phyloP scores from a whole-genome alignment of 1,140 invertebrate species.

The Zaprionus vittiger region DNA sequence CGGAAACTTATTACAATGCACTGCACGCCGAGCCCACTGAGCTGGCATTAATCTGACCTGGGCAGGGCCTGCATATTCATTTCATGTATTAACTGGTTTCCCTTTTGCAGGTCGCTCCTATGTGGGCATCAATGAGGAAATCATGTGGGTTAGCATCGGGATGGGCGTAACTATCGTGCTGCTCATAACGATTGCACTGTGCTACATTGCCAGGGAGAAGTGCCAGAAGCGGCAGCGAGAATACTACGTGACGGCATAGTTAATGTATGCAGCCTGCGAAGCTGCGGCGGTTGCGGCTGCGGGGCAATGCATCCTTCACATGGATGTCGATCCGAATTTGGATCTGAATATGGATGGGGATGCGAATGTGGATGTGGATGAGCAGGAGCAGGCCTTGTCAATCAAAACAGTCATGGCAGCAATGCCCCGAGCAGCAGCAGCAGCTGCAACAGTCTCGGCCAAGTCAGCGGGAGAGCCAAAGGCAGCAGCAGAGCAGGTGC shows the following conservation, averaged over 20 bases:
- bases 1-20: background rate
- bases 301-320: conserved; percentile 44
- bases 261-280: conserved; percentile 68
- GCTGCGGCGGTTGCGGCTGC: conserved; percentile 5
- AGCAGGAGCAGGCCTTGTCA: conserved; percentile 19
- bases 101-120: conserved; percentile 88
- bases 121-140: conserved; percentile 93
- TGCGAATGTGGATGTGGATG: conserved; percentile 10
- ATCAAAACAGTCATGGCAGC: conserved; percentile 20
- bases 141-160: conserved; percentile 93
- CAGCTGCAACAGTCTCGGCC: conserved; percentile 2
- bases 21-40: background rate
- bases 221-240: conserved; percentile 89
- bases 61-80: background rate
- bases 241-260: conserved; percentile 89
- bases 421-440: background rate
- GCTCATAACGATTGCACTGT: conserved; percentile 91
- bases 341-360: conserved; percentile 9
- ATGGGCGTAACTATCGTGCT: conserved; percentile 93
- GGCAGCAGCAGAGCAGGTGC: background rate
- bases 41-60: conserved; percentile 3
- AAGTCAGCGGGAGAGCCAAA: background rate
- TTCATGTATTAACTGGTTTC: background rate
- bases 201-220: conserved; percentile 91
- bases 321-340: conserved; percentile 19